These are phyloP conservation scores for Drosophila parabipectinata DNA, from an alignment of 1,140 invertebrate genomes.

Conservation along the genomic window DNA sequence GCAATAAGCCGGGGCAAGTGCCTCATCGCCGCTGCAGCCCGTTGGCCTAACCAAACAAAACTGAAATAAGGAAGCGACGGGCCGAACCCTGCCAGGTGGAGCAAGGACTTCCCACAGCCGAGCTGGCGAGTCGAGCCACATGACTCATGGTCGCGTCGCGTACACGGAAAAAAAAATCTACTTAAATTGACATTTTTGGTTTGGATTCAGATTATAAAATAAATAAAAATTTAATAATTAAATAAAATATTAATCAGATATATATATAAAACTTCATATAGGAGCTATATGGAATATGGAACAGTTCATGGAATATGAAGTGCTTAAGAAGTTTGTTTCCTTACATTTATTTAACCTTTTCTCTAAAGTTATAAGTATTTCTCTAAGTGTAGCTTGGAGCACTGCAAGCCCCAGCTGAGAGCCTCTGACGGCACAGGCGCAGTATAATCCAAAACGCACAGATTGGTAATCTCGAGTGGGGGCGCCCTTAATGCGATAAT, in stretches of 20 bases:
- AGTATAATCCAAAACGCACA: slow-evolving; percentile 56
- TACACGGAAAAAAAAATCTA: slow-evolving; percentile 26
- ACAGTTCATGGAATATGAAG: too few species aligned
- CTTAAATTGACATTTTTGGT: too few species aligned
- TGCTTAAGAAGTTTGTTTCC: too few species aligned
- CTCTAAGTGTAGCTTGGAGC: slow-evolving; percentile 14
- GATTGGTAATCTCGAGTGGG: slow-evolving; percentile 58
- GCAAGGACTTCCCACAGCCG: slow-evolving; percentile 43
- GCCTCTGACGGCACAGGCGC: slow-evolving; percentile 65
- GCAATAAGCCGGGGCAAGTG: slow-evolving; percentile 26
- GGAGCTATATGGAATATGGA: too few species aligned
- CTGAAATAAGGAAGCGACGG: slow-evolving; percentile 50
- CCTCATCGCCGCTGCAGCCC: slow-evolving; percentile 63
- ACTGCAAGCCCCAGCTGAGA: slow-evolving; percentile 61
- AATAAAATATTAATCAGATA: not conserved
- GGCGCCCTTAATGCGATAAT: slow-evolving; percentile 65
- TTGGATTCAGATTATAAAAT: too few species aligned
- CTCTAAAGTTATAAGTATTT: not conserved
- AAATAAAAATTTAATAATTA: too few species aligned
- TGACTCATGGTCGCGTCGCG: slow-evolving; percentile 59
- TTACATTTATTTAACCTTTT: not conserved
- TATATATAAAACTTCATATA: too few species aligned
- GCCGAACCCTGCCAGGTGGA: slow-evolving; percentile 53
- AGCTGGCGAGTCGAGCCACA: slow-evolving; percentile 27
- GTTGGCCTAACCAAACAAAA: slow-evolving; percentile 73